Evolutionary conservation across 2,888 invertebrate species (phyloP), one percentile per base, ranked within the genome.

Genomic region (Caenorhabditis macrosperma): DNA sequence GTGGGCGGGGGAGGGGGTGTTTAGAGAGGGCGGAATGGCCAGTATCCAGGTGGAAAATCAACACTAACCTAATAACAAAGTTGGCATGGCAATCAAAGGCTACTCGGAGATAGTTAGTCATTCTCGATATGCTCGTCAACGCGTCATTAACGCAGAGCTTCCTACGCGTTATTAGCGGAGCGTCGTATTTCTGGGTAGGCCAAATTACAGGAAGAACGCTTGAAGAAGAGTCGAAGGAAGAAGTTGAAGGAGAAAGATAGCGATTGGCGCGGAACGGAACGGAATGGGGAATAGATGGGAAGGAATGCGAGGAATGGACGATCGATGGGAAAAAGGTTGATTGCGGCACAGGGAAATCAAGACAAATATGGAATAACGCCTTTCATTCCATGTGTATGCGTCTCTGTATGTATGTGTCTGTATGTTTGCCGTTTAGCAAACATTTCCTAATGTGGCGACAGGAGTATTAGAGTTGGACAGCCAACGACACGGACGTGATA

Each of bases 361-460:
- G 74, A 55, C 74, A 74, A 74, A 74, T 64, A 74, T 64, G 74
- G 74, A 59, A 57, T 15, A 38, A n/a, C 22, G 35, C 63, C 44
- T 24, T 55, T 50, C 35, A 24, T 38, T 57, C 33, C 33, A 20
- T 41, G 41, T 69, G 48, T n/a, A n/a, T 69, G 52, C 30, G 50
- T 57, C 17, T 57, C 20, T 57, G 38, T 46, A 35, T 64, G 26
- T 28, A 26, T 38, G 72, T 63, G 15, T 38, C 9, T 5, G 63
- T n/a, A n/a, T 72, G 48, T 72, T 63, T 74, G 74, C 66, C 74
- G 66, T 64, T 59, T 74, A 33, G 64, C 74, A 74, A 74, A 74
- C 74, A 74, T 48, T 74, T 28, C 54, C 26, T 46, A 59, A 72
- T 72, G 35, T 63, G 48, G 24, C 63, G 54, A 50, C 15, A 22